Percentiles rank a stretch among this genome's conserved stretches.
Conservation (phyloP, 2,113 vertebrate species). For the Laticauda laticaudata region DNA sequence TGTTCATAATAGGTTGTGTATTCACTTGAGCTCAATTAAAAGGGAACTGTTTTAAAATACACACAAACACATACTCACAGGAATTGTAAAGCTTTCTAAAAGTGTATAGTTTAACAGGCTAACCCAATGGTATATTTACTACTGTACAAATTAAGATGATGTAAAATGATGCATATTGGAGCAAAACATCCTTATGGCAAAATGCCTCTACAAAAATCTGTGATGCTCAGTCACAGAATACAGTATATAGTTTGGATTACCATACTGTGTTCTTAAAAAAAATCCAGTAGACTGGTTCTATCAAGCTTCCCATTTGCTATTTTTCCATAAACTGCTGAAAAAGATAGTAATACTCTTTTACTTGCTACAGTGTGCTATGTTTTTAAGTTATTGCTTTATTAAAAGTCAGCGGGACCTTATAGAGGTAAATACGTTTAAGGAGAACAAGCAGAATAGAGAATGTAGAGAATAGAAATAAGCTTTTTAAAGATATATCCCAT, state of each 20-base stretch:
- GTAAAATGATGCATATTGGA: not conserved
- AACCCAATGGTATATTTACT: not conserved
- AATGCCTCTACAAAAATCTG: not conserved
- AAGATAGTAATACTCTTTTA: not conserved
- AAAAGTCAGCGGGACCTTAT: not conserved
- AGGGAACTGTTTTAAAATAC: not conserved
- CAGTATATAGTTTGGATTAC: too few relatives aligned
- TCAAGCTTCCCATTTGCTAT: not conserved
- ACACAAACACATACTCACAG: not conserved
- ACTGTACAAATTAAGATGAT: not conserved
- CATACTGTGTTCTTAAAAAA: not conserved
- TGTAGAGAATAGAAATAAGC: not conserved
- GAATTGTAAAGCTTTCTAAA: not conserved
- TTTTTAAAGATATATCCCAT: not conserved
- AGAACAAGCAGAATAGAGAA: not conserved
- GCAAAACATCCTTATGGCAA: not conserved
- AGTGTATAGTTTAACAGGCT: not conserved
- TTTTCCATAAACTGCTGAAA: not conserved
- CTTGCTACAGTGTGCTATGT: not conserved
- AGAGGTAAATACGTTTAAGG: not conserved
- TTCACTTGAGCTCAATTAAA: not conserved
- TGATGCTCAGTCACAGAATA: not conserved
- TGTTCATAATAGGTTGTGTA: not conserved
- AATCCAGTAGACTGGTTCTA: not conserved
- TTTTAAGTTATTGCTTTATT: not conserved